phyloP scores from a whole-genome alignment of 2,113 vertebrate genomes.

The Drymodes brunneopygia region DNA sequence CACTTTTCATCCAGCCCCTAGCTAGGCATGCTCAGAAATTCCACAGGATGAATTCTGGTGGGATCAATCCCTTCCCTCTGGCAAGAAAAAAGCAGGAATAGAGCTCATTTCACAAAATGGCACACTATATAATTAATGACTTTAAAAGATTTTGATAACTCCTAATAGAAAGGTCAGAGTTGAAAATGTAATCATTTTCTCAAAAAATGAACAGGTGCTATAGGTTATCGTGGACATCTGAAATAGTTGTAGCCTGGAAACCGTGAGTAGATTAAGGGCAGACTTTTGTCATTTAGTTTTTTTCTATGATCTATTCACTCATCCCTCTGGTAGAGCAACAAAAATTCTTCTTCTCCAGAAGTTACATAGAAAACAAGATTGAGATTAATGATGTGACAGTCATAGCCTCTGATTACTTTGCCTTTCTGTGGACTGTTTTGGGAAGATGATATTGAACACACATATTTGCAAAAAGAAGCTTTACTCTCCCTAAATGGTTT shows the following conservation, averaged over 20 bases:
- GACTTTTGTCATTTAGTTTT: background rate
- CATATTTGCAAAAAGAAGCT: background rate
- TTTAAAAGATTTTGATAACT: constrained; percentile 14
- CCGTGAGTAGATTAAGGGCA: background rate
- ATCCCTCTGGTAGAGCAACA: background rate
- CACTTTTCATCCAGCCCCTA: background rate
- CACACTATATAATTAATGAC: background rate
- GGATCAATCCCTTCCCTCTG: background rate
- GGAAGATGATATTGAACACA: background rate
- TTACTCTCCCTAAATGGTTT: background rate
- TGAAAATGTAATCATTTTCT: background rate
- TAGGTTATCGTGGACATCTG: background rate
- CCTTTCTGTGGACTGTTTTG: background rate
- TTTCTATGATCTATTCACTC: constrained; percentile 36
- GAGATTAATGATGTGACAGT: background rate
- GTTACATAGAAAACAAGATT: background rate
- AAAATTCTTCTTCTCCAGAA: constrained; percentile 19
- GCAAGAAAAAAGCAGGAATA: background rate
- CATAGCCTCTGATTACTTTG: background rate
- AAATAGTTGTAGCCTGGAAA: constrained; percentile 10
- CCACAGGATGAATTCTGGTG: background rate
- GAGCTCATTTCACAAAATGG: background rate
- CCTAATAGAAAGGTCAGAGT: constrained; percentile 23
- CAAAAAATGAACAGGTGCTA: background rate
- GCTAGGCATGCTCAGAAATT: background rate